Evolutionary conservation across 35 echinoderm and acorn worm species (phyloP).

Genomic region (Heliocidaris tuberculata): DNA sequence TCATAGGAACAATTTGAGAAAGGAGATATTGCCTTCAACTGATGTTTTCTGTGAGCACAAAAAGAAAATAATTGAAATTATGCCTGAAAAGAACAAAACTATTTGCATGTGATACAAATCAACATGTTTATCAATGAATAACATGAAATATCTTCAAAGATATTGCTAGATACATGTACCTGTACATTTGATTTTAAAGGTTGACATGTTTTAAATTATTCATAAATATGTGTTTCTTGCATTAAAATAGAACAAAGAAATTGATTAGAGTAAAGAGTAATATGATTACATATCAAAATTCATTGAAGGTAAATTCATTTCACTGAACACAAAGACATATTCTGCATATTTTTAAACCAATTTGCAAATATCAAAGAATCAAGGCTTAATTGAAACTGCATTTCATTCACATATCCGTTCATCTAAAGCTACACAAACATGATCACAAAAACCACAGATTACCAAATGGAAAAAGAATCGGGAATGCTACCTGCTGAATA

Average conservation of each 20-base stretch:
- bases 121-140: too few relatives aligned
- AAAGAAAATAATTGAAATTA: too few relatives aligned
- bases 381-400: background rate
- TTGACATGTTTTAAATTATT: too few relatives aligned
- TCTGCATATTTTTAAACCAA: background rate
- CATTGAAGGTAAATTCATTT: background rate
- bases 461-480: background rate
- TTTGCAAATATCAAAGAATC: background rate
- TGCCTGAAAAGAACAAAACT: too few relatives aligned
- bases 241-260: too few relatives aligned
- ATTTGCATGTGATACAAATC: too few relatives aligned
- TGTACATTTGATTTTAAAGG: too few relatives aligned
- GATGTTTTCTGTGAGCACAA: background rate
- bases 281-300: too few relatives aligned
- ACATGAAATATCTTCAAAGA: too few relatives aligned
- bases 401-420: background rate
- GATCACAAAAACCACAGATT: background rate
- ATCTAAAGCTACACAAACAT: background rate
- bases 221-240: too few relatives aligned
- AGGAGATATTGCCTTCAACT: background rate
- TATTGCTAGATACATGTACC: too few relatives aligned
- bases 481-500: background rate
- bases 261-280: too few relatives aligned
- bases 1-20: background rate
- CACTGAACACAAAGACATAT: background rate